Evolutionary conservation across 2,888 invertebrate genomes (phyloP), one percentile per base, ranked within the genome.

Genomic region (Laothoe populi): DNA sequence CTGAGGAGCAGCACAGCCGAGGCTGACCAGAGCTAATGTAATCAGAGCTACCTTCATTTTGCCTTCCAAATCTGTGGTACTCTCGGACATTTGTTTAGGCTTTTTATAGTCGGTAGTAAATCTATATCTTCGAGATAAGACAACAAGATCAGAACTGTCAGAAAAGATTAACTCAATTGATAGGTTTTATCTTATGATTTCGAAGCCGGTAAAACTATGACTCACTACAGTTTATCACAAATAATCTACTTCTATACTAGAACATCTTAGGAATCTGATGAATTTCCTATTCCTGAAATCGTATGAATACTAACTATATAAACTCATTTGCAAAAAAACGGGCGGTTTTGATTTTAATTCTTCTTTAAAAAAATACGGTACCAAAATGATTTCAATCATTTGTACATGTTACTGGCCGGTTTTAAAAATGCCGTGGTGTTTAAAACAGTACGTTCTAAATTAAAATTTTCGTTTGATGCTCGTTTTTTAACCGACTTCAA

Each of bases 41-140:
- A 83, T 66, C 1, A 86, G 31, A 31, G 73, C 69, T 61, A 73
- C 67, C 70, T 87, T 88, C 84, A 87, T 86, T 57, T 72, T 85
- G 62, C 38, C 62, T 67, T 67, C 57, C 64, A 69, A 70, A 63
- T 63, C 65, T 73, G 68, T 75, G 66, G 64, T 72, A 42, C 61
- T 45, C 45, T 46, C 60, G 24, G 16, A 21, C 11, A 1, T 35
- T 13, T 58, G 4, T 21, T 24, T 0, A 49, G 19, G 44, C 40
- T 44, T 76, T 82, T 70, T 83, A 82, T 82, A 80, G 57, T 10
- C 26, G 26, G 7, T 13, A 46, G 4, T 40, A 44, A 40, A 45
- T 49, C 31, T 21, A 31, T 23, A 57, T 57, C 60, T 24, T 10
- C 8, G 44, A 44, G 60, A 62, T 62, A 58, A 59, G 45, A 45